Conservation (phyloP, 2,113 vertebrate species). For the Apodemus sylvaticus region DNA sequence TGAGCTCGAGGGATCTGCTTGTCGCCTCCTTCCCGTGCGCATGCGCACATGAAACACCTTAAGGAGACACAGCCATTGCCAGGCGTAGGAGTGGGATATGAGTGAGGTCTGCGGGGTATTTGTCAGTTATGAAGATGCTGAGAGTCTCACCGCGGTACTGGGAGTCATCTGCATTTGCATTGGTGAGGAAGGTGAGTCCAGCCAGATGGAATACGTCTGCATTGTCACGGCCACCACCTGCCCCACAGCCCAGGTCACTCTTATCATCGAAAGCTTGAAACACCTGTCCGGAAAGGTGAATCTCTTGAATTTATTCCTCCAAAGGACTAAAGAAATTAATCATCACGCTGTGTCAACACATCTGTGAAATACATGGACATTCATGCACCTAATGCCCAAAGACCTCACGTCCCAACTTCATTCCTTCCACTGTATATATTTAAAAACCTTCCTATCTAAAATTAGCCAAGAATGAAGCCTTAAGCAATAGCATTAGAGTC, state of each 20-base stretch:
- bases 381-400: neutral
- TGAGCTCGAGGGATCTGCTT: neutral
- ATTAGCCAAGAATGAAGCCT: conserved; percentile 14
- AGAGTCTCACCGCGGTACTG: conserved; percentile 77
- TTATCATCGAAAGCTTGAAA: conserved; percentile 90
- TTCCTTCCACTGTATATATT: conserved; percentile 5
- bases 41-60: neutral
- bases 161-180: conserved; percentile 87
- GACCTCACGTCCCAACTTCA: neutral
- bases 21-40: neutral
- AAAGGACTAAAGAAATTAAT: neutral
- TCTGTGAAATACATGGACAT: neutral
- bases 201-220: conserved; percentile 90
- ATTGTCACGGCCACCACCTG: conserved; percentile 91
- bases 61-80: neutral
- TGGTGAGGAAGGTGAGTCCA: conserved; percentile 94
- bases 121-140: neutral
- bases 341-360: neutral
- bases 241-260: conserved; percentile 94
- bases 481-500: neutral
- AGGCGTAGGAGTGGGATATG: conserved; percentile 1
- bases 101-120: neutral
- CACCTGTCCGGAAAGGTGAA: conserved; percentile 83
- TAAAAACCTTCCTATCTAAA: neutral
- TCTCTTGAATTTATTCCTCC: neutral